Evolutionary conservation across 2,888 invertebrate species (phyloP).

Genomic region (Metellina segmentata): DNA sequence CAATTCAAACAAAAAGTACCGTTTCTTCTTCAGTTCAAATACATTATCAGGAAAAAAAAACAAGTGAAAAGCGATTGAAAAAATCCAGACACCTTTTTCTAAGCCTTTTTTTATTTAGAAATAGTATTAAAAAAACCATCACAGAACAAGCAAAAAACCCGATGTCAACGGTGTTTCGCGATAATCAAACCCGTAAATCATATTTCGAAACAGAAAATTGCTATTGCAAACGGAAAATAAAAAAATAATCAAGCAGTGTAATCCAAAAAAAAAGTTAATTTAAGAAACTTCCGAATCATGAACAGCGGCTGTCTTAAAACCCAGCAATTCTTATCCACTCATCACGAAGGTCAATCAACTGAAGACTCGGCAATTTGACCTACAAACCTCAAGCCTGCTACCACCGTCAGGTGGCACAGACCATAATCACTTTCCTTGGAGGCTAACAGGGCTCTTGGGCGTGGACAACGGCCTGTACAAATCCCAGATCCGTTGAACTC

Average conservation of each 20-base stretch:
- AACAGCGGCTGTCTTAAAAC: neutral
- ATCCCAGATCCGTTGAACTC: slow-evolving; percentile 17
- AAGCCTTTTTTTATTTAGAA: too few species aligned
- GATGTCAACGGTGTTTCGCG: too few species aligned
- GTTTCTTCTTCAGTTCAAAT: too few species aligned
- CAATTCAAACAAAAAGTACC: too few species aligned
- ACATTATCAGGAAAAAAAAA: too few species aligned
- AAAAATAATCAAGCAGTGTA: neutral
- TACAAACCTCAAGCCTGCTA: slow-evolving; percentile 17
- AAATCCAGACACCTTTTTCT: too few species aligned
- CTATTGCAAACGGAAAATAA: neutral
- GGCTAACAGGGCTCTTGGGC: slow-evolving; percentile 1
- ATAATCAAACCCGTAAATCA: too few species aligned
- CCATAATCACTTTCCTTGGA: slow-evolving; percentile 39
- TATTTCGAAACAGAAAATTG: neutral
- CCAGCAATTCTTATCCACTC: neutral
- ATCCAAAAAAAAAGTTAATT: neutral
- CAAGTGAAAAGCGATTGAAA: too few species aligned
- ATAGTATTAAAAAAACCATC: too few species aligned
- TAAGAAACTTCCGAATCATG: neutral
- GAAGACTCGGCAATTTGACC: slow-evolving; percentile 29
- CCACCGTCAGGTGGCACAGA: slow-evolving; percentile 14
- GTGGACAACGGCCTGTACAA: neutral
- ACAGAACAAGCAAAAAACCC: too few species aligned
- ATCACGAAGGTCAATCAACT: slow-evolving; percentile 45